These are phyloP conservation scores for Melikaiella ostensackeni DNA, from an alignment of 2,888 invertebrate genomes.

Conservation along the genomic window DNA sequence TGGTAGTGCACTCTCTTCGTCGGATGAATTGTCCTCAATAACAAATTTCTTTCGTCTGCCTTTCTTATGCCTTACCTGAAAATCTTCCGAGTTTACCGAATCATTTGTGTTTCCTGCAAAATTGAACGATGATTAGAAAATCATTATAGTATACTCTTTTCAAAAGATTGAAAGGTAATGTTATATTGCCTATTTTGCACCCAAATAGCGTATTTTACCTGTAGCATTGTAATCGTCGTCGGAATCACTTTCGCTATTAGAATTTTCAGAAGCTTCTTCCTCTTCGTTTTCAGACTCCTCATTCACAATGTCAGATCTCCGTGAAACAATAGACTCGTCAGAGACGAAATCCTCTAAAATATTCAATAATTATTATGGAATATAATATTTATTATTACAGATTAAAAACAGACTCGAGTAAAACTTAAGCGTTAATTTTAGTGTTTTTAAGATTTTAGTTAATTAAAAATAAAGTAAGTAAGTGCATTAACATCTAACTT, in stretches of 20 bases:
- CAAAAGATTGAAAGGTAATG: background rate
- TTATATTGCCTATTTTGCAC: too few relatives aligned
- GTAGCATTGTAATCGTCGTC: background rate
- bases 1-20: background rate
- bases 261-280: background rate
- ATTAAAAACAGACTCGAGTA: too few relatives aligned
- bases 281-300: background rate
- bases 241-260: background rate
- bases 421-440: too few relatives aligned
- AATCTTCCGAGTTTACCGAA: background rate
- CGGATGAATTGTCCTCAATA: slow-evolving; percentile 1
- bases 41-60: background rate
- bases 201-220: background rate
- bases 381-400: too few relatives aligned
- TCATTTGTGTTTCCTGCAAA: background rate
- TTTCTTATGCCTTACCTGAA: background rate
- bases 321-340: background rate
- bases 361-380: background rate
- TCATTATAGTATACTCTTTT: background rate
- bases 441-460: too few relatives aligned
- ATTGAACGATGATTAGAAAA: background rate
- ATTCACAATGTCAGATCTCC: background rate
- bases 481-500: too few relatives aligned
- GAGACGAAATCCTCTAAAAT: background rate
- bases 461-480: too few relatives aligned